Conservation (phyloP, 2,888 invertebrate genomes). For the Lepidochitona cinerea region DNA sequence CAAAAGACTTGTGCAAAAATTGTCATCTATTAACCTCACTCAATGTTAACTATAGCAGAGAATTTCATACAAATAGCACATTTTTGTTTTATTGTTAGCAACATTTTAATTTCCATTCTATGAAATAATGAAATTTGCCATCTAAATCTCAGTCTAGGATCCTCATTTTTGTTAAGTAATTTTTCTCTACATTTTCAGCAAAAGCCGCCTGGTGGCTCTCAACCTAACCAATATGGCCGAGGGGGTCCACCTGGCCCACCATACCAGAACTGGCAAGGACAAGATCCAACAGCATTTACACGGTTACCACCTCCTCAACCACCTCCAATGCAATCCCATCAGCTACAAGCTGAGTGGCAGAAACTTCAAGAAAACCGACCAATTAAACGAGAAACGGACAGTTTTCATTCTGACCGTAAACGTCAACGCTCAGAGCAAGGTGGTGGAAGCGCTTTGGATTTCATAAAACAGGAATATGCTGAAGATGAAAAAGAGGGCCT, state of each 20-base stretch:
- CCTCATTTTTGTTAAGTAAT: too few relatives aligned
- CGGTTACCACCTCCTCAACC: slow-evolving; percentile 40
- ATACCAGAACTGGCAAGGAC: not conserved
- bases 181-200: too few relatives aligned
- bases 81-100: too few relatives aligned
- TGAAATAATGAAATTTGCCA: too few relatives aligned
- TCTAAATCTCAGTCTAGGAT: too few relatives aligned
- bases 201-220: too few relatives aligned
- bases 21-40: too few relatives aligned
- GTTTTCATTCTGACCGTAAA: not conserved
- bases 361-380: not conserved
- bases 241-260: not conserved
- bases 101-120: too few relatives aligned
- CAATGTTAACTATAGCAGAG: too few relatives aligned
- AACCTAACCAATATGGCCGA: not conserved
- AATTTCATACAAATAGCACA: too few relatives aligned
- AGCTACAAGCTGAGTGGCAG: slow-evolving; percentile 21
- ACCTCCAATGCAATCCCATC: slow-evolving; percentile 34
- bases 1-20: too few relatives aligned
- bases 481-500: slow-evolving; percentile 40
- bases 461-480: slow-evolving; percentile 65
- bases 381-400: not conserved
- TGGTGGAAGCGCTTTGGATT: slow-evolving; percentile 57
- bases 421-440: not conserved
- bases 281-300: not conserved